Base-by-base conservation (phyloP, 2,113 vertebrate genomes). In the Toxotes chatareus region DNA sequence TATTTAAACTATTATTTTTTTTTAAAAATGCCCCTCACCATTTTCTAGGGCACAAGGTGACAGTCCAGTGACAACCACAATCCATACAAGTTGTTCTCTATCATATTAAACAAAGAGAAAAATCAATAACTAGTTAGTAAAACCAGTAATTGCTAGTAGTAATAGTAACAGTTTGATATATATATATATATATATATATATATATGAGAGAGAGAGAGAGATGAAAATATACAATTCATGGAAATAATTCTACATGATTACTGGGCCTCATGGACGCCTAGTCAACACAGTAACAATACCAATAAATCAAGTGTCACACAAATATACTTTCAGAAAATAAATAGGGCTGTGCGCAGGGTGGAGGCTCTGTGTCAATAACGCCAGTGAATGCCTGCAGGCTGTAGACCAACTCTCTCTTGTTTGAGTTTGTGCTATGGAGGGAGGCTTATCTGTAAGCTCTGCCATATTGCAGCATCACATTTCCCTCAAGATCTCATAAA, bases 401-500 rank as follows among this genome's bases (percentile, higher is more conserved):
- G 75, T 73, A 63, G 80, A 87, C 83, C 87, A 74, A 83, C 74
- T 89, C 88, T 87, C 82, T 78, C 80, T 89, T 90, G 90, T 93
- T 91, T 92, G 88, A 86, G 85, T 92, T 91, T 60, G 69, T 64
- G 62, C 83, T 87, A 38, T 76, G 76, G 86, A 78, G 81, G 71
- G 81, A 82, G 79, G 87, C 89, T 93, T 91, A 92, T 90, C 83
- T 87, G 80, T 88, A 89, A 92, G 70, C 84, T 84, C 62, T 73
- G 84, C 83, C 91, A 88, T 91, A 92, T 84, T 89, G 89, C 88
- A 79, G 88, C 68, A 78, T 82, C 92, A 51, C 88, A 92, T 93
- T 91, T 92, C 91, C 91, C 92, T 75, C 83, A 87, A 91, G 91
- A 93, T 90, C 84, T 86, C 84, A 78, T 84, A 83, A 93, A 91